These are phyloP conservation scores for Xestia ashworthii DNA, from an alignment of 2,888 invertebrate species.

Conservation along the genomic window DNA sequence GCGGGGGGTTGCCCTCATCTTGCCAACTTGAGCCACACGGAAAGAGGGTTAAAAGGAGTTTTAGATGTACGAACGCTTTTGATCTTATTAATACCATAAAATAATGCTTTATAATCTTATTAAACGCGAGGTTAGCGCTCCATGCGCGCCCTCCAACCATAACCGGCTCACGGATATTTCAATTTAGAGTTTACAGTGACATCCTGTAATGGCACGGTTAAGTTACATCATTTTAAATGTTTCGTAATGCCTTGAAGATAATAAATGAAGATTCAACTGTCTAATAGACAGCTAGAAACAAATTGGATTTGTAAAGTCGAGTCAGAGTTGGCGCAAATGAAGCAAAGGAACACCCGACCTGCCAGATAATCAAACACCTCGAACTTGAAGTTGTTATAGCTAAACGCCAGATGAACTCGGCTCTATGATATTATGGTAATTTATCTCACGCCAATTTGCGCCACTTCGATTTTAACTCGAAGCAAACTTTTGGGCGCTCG, in stretches of 20 bases:
- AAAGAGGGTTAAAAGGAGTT: constrained; percentile 91
- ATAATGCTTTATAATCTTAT: constrained; percentile 94
- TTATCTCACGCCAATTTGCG: constrained; percentile 88
- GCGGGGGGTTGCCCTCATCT: constrained; percentile 87
- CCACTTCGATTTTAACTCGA: constrained; percentile 83
- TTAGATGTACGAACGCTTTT: constrained; percentile 92
- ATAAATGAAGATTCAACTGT: constrained; percentile 39
- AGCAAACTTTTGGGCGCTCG: constrained; percentile 82
- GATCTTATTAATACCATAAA: constrained; percentile 94
- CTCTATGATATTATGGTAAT: constrained; percentile 88
- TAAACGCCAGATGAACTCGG: constrained; percentile 89
- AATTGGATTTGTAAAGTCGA: constrained; percentile 75
- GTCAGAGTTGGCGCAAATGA: constrained; percentile 82
- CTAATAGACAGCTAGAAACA: constrained; percentile 62
- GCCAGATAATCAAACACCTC: constrained; percentile 87
- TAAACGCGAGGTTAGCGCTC: constrained; percentile 93
- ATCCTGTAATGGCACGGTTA: constrained; percentile 65
- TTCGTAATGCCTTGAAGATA: constrained; percentile 36
- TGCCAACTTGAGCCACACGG: constrained; percentile 84
- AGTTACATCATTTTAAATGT: constrained; percentile 23
- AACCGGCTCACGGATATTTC: constrained; percentile 82
- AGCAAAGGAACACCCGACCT: constrained; percentile 82
- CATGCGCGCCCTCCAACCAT: constrained; percentile 83
- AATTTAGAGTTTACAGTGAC: constrained; percentile 80
- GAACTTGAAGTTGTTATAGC: constrained; percentile 81